These are phyloP conservation scores for Parelbella ahira DNA, from an alignment of 2,888 invertebrate genomes.

Conservation along the genomic window DNA sequence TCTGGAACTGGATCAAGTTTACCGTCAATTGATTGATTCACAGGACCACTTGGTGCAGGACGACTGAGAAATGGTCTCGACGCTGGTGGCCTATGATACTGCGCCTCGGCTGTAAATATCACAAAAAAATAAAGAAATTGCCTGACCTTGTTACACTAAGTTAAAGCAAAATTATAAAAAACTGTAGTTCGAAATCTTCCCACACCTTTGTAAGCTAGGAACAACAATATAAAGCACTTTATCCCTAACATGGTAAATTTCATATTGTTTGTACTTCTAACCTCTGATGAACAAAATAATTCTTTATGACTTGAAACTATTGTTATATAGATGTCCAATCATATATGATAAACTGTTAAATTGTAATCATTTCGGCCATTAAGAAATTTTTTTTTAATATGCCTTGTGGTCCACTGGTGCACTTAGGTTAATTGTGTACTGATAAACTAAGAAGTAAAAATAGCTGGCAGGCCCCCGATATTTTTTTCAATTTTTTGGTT, in stretches of 20 bases:
- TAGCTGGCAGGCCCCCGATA: too few relatives aligned
- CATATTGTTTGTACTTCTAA: constrained; percentile 5
- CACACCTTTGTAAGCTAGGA: constrained; percentile 43
- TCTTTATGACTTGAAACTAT: constrained; percentile 10
- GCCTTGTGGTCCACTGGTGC: constrained; percentile 3
- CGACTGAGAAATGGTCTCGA: not conserved
- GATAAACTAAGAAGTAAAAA: too few relatives aligned
- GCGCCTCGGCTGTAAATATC: constrained; percentile 25
- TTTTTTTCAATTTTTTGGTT: too few relatives aligned
- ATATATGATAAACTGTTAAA: constrained; percentile 1
- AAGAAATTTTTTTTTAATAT: constrained; percentile 31
- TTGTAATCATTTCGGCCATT: constrained; percentile 28
- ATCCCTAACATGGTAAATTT: constrained; percentile 28
- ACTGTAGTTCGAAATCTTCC: constrained; percentile 23
- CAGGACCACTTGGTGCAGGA: too few relatives aligned
- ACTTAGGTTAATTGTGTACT: too few relatives aligned
- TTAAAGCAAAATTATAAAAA: constrained; percentile 1
- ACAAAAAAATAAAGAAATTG: not conserved
- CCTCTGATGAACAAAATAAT: constrained; percentile 14
- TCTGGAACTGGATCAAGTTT: not conserved
- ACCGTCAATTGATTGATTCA: not conserved
- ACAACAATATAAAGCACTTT: constrained; percentile 36
- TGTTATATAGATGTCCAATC: constrained; percentile 26
- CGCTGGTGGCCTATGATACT: constrained; percentile 12
- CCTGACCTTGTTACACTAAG: not conserved